Conservation (phyloP, 2,797 vertebrate genomes). For the Moxostoma hubbsi region DNA sequence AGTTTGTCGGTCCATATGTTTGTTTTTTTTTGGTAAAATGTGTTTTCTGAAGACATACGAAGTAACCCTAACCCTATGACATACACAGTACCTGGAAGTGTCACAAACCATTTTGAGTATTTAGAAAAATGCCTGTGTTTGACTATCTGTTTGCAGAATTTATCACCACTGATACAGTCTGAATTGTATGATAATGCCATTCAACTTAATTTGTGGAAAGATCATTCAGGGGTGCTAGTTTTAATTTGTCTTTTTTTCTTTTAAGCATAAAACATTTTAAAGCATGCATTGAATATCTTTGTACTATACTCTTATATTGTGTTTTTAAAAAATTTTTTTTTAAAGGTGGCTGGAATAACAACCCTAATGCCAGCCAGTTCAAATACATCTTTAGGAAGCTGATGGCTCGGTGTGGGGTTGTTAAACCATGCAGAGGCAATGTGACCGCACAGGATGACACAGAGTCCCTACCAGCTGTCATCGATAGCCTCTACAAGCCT, state of each 20-base stretch:
- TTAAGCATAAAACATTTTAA: no score
- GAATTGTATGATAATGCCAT: no score
- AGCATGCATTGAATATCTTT: no score
- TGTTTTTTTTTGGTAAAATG: background rate
- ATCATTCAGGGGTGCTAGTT: no score
- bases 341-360: background rate
- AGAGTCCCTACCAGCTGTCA: no score
- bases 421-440: background rate
- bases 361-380: background rate
- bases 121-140: background rate
- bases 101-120: conserved; percentile 1
- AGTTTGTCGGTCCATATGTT: background rate
- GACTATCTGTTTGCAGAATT: background rate
- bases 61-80: no score
- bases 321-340: no score
- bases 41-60: background rate
- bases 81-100: background rate
- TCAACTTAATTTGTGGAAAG: no score
- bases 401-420: background rate
- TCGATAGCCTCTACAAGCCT: no score
- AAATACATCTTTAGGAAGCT: background rate
- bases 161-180: no score
- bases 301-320: no score
- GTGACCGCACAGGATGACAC: background rate
- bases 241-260: no score